Percentiles rank a stretch among this genome's conserved stretches.
Conservation (phyloP, 23 tunicate species). For the Oikopleura albicans region DNA sequence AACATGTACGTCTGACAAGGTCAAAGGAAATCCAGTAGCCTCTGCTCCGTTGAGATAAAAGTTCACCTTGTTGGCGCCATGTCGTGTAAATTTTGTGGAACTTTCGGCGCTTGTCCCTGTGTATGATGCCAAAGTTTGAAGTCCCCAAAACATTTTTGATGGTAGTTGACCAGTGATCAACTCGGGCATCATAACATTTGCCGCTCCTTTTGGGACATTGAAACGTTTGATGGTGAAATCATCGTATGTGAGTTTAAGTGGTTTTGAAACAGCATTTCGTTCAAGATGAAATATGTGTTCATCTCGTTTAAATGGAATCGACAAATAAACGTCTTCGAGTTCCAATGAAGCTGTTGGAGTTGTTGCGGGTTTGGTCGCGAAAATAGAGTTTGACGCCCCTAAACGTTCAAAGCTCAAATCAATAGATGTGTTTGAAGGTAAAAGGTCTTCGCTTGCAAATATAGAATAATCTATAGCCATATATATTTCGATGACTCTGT, state of each 20-base stretch:
- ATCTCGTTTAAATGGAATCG: not conserved
- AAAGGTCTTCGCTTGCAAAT: not conserved
- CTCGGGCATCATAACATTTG: not conserved
- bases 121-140: not conserved
- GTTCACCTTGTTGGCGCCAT: not conserved
- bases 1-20: not conserved
- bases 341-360: not conserved
- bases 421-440: not conserved
- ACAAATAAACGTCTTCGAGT: not conserved
- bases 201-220: not conserved
- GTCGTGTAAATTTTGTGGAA: not conserved
- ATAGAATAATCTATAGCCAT: not conserved
- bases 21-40: not conserved
- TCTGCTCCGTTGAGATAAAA: not conserved
- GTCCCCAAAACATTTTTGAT: not conserved
- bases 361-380: not conserved
- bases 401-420: not conserved
- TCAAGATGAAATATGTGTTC: not conserved
- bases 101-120: not conserved
- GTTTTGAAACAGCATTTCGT: not conserved
- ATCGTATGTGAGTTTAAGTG: not conserved
- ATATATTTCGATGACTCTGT: too few species aligned
- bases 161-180: not conserved
- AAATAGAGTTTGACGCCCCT: not conserved
- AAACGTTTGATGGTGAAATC: not conserved